These are phyloP conservation scores for Psococerastis gibbosa DNA, from an alignment of 2,888 invertebrate genomes.

Conservation along the genomic window DNA sequence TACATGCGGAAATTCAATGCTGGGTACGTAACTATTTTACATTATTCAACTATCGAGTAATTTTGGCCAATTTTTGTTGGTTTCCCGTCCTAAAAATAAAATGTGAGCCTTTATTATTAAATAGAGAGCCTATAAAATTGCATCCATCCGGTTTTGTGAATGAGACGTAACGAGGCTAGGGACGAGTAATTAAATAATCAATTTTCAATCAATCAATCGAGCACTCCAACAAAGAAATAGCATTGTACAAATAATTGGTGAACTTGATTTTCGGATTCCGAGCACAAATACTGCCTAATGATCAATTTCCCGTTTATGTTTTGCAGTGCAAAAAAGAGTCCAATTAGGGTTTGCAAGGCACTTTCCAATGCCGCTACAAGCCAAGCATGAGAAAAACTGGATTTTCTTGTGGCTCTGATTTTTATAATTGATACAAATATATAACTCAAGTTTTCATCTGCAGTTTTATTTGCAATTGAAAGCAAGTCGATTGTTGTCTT, in stretches of 20 bases:
- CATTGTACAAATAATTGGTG: neutral
- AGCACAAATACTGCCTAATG: neutral
- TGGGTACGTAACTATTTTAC: too few species aligned
- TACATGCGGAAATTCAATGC: too few species aligned
- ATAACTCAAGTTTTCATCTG: neutral
- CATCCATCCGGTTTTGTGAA: too few species aligned
- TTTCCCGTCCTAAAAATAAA: too few species aligned
- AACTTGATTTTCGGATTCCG: neutral
- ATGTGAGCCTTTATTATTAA: too few species aligned
- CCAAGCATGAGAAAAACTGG: neutral
- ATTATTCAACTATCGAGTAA: too few species aligned
- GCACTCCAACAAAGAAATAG: neutral
- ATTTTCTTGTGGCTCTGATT: neutral
- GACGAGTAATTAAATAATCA: neutral
- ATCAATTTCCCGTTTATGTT: neutral
- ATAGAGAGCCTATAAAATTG: too few species aligned
- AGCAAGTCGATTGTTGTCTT: neutral
- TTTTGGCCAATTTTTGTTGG: too few species aligned
- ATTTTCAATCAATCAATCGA: neutral
- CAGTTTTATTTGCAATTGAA: neutral
- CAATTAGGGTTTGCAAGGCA: neutral
- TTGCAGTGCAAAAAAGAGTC: neutral
- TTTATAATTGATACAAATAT: neutral
- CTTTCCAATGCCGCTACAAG: neutral
- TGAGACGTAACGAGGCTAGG: too few species aligned